Base-by-base conservation (phyloP, 2,113 vertebrate genomes). In the Leucosticte australis region DNA sequence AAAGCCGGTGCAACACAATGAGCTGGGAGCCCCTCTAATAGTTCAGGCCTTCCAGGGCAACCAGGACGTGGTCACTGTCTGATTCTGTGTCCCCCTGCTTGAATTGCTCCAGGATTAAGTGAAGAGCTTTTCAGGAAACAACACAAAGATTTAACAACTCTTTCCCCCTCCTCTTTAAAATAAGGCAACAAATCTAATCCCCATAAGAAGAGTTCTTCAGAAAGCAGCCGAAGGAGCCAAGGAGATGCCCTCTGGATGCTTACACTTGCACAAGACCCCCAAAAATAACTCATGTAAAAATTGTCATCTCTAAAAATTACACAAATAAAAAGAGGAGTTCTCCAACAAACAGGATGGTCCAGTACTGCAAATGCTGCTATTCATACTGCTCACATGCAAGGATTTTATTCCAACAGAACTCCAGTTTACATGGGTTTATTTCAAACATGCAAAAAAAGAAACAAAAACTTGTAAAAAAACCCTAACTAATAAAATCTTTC, bases 21-120 rank as follows among this genome's bases (percentile, higher is more conserved):
- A 70, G 5, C 33, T 46, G 50, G 22, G 63, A 83, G 30, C 6
- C 57, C 4, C 55, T 70, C 42, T 23, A 68, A 23, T 6, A 83
- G 16, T n/a, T 35, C 9, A 10, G 16, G 24, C 37, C 46, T 46
- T 50, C 31, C 26, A 75, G 52, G 76, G 59, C 50, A 70, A 77
- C 44, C 1, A 13, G 53, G 21, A 74, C 0, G 0, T 7, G 15
- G 70, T 73, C 67, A 46, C 8, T 0, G 0, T 18, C 11, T 77
- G 14, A 15, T 18, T 46, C n/a, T 24, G 19, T 12, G 2, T 35
- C 19, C 26, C 6, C 8, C 46, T n/a, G 30, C 60, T 74, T 68
- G 35, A 76, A 59, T 39, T 75, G 39, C 41, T 33, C 50, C 71
- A 86, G 79, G 47, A 83, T 69, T 42, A 71, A 85, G n/a, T 4